These are phyloP conservation scores for Xerus rutilus DNA, from an alignment of 2,797 vertebrate species.

Conservation along the genomic window DNA sequence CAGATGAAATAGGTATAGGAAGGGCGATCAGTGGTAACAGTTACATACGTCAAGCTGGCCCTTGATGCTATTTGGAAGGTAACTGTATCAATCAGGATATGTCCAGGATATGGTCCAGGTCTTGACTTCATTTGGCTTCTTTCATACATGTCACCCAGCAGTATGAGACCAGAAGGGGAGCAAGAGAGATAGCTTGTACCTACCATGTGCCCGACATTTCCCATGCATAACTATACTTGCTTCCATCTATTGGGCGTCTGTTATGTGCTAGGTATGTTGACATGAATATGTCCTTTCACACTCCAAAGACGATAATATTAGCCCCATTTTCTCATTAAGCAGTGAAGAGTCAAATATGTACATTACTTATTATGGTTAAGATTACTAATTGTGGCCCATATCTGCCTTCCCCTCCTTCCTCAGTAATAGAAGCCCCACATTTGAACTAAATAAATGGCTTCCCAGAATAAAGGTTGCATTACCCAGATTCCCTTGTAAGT, in stretches of 20 bases:
- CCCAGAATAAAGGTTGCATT: neutral
- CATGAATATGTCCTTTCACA: neutral
- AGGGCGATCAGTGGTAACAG: neutral
- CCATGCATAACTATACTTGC: neutral
- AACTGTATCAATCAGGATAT: too few relatives aligned
- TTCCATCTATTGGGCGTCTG: neutral
- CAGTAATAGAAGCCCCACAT: neutral
- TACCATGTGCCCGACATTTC: neutral
- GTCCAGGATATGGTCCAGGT: neutral
- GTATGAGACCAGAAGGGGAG: neutral
- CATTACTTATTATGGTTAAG: neutral
- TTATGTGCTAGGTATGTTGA: neutral
- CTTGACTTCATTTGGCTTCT: neutral
- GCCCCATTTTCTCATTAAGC: neutral
- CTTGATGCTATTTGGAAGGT: too few relatives aligned
- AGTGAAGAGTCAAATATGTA: neutral
- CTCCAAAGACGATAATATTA: neutral
- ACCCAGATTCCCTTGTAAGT: neutral
- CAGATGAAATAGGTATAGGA: neutral
- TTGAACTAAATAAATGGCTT: neutral
- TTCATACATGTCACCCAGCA: neutral
- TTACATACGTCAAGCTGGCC: neutral
- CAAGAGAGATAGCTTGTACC: neutral
- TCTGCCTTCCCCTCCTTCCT: neutral
- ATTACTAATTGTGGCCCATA: neutral